Evolutionary conservation across 2,888 invertebrate genomes (phyloP), one percentile per base, ranked within the genome.

Genomic region (Polyommatus iphigenia): DNA sequence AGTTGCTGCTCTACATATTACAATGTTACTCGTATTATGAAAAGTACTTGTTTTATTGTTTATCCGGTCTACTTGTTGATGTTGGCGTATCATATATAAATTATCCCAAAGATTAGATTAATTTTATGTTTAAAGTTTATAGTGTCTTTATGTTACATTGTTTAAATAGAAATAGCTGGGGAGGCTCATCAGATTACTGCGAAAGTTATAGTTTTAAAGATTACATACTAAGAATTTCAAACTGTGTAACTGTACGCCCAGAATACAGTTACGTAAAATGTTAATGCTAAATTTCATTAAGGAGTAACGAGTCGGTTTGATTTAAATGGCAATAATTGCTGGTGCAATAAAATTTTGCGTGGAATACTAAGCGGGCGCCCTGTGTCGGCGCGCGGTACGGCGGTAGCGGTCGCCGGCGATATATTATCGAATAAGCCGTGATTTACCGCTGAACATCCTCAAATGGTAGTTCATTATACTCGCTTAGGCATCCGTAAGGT

Each of bases 401-500:
- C 62, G 13, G 29, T 29, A 67, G 29, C 67, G 29, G 6, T 15
- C 67, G 24, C 24, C 29, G 67, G 29, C 67, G 13, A 82, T 82
- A 80, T 80, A 80, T 80, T 80, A 82, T 82, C 82, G 78, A 79
- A 80, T 78, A 77, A 79, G 57, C 79, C 79, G 81, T 82, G 81
- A 82, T 82, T 81, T 82, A 82, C 82, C 80, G 79, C 79, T 80
- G 80, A 78, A 78, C 76, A 80, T 82, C 82, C 82, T 79, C 78
- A 82, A 82, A 82, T 82, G 82, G 82, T 81, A 82, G 81, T 82
- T 83, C 81, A 82, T 82, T 83, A 83, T 82, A 79, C 80, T 81
- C 81, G 81, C 82, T 83, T 82, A 81, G 82, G 82, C 80, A 83
- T 81, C 78, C 79, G 82, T 81, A 81, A 82, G 82, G 82, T 82